Evolutionary conservation across 2,888 invertebrate genomes (phyloP).

Genomic region (Hemithea aestivaria): DNA sequence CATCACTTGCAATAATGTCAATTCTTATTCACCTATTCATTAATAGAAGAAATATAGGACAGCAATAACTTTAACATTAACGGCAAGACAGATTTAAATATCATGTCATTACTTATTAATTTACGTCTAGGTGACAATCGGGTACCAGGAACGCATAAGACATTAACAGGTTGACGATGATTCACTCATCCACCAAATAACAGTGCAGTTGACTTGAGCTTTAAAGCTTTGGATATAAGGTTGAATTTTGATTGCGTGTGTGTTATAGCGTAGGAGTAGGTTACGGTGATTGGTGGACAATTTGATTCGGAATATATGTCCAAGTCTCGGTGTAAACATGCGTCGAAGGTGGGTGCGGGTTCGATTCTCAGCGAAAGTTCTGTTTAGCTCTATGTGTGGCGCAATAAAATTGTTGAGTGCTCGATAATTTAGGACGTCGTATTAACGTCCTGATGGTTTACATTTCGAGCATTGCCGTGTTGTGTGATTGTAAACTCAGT

Average conservation of each 20-base stretch:
- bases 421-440: slow-evolving; percentile 35
- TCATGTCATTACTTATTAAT: slow-evolving; percentile 38
- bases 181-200: slow-evolving; percentile 31
- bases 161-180: slow-evolving; percentile 64
- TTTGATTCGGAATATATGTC: slow-evolving; percentile 71
- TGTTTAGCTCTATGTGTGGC: slow-evolving; percentile 53
- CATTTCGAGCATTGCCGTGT: slow-evolving; percentile 6
- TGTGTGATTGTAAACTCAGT: not conserved
- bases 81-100: slow-evolving; percentile 21
- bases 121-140: slow-evolving; percentile 37
- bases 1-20: no score
- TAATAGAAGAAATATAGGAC: no score
- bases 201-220: slow-evolving; percentile 14
- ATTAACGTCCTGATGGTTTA: slow-evolving; percentile 18
- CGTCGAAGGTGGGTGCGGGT: slow-evolving; percentile 34
- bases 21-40: no score
- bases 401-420: slow-evolving; percentile 41
- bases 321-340: slow-evolving; percentile 62
- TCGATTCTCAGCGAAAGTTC: slow-evolving; percentile 55
- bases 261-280: slow-evolving; percentile 55
- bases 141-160: slow-evolving; percentile 55
- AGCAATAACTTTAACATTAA: no score
- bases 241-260: slow-evolving; percentile 28
- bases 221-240: slow-evolving; percentile 29
- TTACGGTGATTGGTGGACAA: slow-evolving; percentile 71